Percentiles rank a stretch among this genome's conserved stretches.
Evolutionary conservation across 2,888 invertebrate genomes (phyloP).

Genomic region (Aleiodes alternator): DNA sequence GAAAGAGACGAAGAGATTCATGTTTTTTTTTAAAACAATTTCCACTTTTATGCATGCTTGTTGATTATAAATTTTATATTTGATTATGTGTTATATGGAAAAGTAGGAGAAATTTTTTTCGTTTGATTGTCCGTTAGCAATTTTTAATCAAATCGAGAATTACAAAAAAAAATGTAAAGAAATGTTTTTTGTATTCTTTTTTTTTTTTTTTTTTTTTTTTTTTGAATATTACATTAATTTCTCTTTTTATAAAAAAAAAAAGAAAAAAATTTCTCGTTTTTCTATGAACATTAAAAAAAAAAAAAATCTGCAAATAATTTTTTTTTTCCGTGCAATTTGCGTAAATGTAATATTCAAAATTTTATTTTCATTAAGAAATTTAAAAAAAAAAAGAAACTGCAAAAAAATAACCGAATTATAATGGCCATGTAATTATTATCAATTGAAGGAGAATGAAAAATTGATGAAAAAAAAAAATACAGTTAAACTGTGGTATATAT

Average conservation of each 20-base stretch:
- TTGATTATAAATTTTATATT: constrained; percentile 34
- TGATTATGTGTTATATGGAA: constrained; percentile 10
- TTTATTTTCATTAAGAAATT: constrained; percentile 52
- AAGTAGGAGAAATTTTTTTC: constrained; percentile 3
- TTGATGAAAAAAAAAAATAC: constrained; percentile 39
- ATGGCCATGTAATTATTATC: constrained; percentile 43
- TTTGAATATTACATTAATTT: constrained; percentile 2
- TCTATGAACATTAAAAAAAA: constrained; percentile 47
- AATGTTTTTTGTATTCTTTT: constrained; percentile 21
- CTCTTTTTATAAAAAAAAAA: constrained; percentile 46
- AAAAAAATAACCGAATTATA: constrained; percentile 38
- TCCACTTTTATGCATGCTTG: constrained; percentile 17
- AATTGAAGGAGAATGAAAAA: constrained; percentile 37
- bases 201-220: constrained; percentile 24
- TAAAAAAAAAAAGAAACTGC: constrained; percentile 39
- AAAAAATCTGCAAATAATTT: constrained; percentile 46
- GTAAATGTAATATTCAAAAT: constrained; percentile 47
- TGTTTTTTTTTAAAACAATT: not conserved
- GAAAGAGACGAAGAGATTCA: not conserved
- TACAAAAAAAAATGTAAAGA: not conserved
- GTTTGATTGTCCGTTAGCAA: not conserved
- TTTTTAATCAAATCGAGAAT: not conserved
- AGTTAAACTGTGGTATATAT: constrained; percentile 45
- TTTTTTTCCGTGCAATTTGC: constrained; percentile 55
- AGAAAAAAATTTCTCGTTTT: constrained; percentile 30